Conservation (phyloP, 2,888 invertebrate genomes). For the Hemithea aestivaria region DNA sequence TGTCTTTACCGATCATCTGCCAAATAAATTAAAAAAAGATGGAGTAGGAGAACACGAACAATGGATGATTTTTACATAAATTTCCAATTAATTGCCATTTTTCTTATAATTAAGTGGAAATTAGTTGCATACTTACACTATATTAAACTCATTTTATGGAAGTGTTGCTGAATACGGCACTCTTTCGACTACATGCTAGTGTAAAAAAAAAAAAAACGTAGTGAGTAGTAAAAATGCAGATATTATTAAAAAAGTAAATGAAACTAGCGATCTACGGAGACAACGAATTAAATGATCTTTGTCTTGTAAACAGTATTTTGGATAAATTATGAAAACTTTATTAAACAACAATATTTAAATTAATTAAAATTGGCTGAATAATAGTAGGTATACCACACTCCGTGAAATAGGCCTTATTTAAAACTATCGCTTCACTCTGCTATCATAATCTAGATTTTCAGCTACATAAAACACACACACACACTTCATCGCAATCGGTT, state of each 20-base stretch:
- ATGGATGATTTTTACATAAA: conserved; percentile 1
- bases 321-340: background rate
- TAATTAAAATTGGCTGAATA: no score
- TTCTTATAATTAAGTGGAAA: no score
- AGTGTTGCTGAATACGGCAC: no score
- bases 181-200: background rate
- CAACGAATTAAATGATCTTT: conserved; percentile 13
- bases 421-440: no score
- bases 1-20: conserved; percentile 7
- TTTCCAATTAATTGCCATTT: background rate
- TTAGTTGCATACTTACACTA: no score
- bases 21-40: conserved; percentile 18
- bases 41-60: conserved; percentile 11
- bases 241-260: conserved; percentile 11
- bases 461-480: no score
- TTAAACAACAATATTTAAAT: no score
- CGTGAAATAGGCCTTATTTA: no score
- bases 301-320: conserved; percentile 15
- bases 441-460: no score
- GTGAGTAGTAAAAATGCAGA: background rate
- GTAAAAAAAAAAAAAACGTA: background rate
- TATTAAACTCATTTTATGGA: no score
- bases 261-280: conserved; percentile 10
- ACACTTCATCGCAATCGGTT: no score
- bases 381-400: no score